Percentiles rank a stretch among this genome's conserved stretches.
Conservation (phyloP, 2,113 vertebrate species). For the Ceyx cyanopectus region DNA sequence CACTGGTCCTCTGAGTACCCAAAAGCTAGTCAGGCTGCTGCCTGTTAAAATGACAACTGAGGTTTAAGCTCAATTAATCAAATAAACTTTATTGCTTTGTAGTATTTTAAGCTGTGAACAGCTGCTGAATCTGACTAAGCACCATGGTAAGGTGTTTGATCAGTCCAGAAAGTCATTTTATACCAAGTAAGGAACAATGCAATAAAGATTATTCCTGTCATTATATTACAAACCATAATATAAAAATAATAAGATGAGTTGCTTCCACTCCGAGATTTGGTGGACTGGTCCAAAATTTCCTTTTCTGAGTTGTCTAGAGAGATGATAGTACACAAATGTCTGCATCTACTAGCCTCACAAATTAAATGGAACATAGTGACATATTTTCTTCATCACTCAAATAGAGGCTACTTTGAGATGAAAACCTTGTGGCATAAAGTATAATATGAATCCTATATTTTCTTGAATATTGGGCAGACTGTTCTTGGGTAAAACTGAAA, state of each 20-base stretch:
- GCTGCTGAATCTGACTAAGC: constrained; percentile 57
- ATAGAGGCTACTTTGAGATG: background rate
- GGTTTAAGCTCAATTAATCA: constrained; percentile 62
- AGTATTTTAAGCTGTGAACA: constrained; percentile 53
- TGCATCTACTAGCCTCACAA: background rate
- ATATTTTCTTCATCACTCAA: background rate
- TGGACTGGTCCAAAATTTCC: background rate
- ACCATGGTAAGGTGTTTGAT: constrained; percentile 34
- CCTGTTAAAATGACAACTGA: constrained; percentile 22
- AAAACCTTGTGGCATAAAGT: background rate
- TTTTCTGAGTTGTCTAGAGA: background rate
- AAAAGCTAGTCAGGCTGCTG: background rate
- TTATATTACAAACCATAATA: background rate
- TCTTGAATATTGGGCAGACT: background rate
- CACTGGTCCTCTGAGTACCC: background rate
- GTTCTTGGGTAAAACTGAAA: background rate
- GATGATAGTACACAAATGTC: background rate
- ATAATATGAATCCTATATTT: background rate
- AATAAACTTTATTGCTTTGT: constrained; percentile 44
- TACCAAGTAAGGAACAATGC: background rate
- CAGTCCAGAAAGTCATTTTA: constrained; percentile 35
- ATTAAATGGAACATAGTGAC: background rate
- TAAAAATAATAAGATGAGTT: background rate
- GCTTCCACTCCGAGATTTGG: background rate
- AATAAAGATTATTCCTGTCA: constrained; percentile 15